Evolutionary conservation across 2,797 vertebrate species (phyloP), one percentile per base, ranked within the genome.

Genomic region (Macropus fuliginosus): DNA sequence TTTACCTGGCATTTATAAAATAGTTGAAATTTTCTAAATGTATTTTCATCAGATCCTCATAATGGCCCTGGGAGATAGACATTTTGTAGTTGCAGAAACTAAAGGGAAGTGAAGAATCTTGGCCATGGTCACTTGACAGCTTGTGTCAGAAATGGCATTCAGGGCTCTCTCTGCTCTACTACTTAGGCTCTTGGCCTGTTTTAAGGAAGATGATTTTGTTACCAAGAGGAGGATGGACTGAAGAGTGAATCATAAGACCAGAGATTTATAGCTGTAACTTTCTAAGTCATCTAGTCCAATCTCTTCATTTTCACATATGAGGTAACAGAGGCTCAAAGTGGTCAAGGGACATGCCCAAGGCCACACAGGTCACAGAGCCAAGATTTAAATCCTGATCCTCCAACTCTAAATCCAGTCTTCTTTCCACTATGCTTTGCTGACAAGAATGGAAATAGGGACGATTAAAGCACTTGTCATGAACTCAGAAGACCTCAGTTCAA

Each of bases 1-100:
- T 97, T 95, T 97, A 62, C 0, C 46, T 96, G 66, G n/a, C 91
- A 93, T 95, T 59, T 52, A 93, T 92, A 96, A 97, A 93, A 59
- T 16, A 8, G 3, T 56, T 14, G 18, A 87, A 87, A 8, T 27
- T 27, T 11, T 46, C 40, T 3, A 87, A 46, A 40, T 46, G 40
- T 40, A 11, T 50, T 87, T 87, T 87, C 40, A 87, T 11, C 21
- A 1, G 40, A 27, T 50, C 24, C 3, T 87, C 40, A 50, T 21
- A 50, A 87, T 14, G 40, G 21, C 1, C n/a, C 74, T 87, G 24
- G 27, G 21, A 24, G 21, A 18, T 27, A 46, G 21, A 24, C 21
- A 46, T 46, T 50, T 87, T 87, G 21, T 87, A 87, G 21, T 46
- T 87, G 0, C 27, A 40, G 40, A 87, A 87, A 87, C 40, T 27